Evolutionary conservation across 2,113 vertebrate species (phyloP).

Genomic region (Lanius collurio): DNA sequence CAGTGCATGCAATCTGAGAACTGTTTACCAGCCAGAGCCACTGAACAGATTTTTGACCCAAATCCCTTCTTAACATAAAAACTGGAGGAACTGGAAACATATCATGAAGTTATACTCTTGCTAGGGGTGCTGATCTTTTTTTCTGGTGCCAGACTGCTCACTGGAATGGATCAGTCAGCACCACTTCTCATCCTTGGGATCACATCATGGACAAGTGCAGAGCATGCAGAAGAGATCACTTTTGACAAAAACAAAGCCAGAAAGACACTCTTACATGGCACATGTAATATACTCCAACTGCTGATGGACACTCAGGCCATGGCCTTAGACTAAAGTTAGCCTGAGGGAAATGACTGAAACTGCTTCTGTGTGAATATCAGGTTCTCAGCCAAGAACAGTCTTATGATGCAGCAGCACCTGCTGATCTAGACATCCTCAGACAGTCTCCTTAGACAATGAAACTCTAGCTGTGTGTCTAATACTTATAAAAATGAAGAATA

Average conservation of each 20-base stretch:
- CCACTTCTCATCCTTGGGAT: not conserved
- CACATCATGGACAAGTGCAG: too few species aligned
- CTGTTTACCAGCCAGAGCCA: not conserved
- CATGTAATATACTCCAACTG: not conserved
- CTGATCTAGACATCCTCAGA: not conserved
- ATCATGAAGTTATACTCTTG: not conserved
- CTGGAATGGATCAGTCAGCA: fast-evolving
- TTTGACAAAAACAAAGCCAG: not conserved
- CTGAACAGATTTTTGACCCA: not conserved
- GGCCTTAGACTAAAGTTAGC: not conserved
- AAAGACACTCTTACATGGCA: not conserved
- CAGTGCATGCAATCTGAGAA: too few species aligned
- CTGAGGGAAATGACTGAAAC: not conserved
- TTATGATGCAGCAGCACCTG: not conserved
- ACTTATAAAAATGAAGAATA: not conserved
- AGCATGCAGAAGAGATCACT: not conserved
- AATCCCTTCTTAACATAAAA: not conserved
- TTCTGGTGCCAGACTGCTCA: not conserved
- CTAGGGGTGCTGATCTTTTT: not conserved
- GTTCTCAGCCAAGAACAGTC: not conserved
- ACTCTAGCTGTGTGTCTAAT: not conserved
- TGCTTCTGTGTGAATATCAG: not conserved
- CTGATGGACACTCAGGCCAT: fast-evolving
- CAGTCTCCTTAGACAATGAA: not conserved
- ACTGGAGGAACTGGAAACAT: not conserved